These are phyloP conservation scores for Corbicula japonica DNA, from an alignment of 2,888 invertebrate species.

Conservation along the genomic window DNA sequence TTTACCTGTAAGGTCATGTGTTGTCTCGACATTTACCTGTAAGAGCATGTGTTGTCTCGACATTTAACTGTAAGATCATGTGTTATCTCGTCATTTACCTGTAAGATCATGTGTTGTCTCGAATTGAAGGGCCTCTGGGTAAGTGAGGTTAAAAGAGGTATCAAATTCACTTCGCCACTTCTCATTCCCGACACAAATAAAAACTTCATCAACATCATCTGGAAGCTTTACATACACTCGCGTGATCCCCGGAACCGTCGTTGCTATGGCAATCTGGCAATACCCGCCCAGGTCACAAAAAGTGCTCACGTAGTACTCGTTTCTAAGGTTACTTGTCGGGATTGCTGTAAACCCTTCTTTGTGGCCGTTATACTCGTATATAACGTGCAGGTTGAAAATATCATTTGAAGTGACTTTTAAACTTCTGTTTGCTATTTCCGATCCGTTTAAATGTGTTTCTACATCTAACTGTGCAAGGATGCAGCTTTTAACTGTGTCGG, in stretches of 20 bases:
- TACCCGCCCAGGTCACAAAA: conserved; percentile 59
- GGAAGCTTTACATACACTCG: conserved; percentile 48
- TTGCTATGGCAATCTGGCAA: conserved; percentile 52
- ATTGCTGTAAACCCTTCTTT: conserved; percentile 48
- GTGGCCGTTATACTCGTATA: conserved; percentile 16
- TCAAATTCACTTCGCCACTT: conserved; percentile 24
- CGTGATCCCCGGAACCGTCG: conserved; percentile 10
- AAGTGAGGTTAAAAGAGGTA: conserved; percentile 31
- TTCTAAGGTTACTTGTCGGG: conserved; percentile 20
- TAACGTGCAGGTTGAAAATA: conserved; percentile 2
- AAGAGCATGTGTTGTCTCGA: no score
- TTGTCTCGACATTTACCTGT: no score
- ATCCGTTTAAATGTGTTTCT: conserved; percentile 5
- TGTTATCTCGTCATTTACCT: conserved; percentile 36
- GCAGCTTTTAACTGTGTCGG: no score
- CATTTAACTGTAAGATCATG: no score
- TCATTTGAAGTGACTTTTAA: not conserved
- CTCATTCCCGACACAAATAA: conserved; percentile 33
- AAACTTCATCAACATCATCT: conserved; percentile 27
- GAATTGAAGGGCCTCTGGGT: conserved; percentile 45
- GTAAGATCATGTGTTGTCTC: conserved; percentile 46
- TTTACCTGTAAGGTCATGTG: no score
- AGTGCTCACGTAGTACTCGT: conserved; percentile 53
- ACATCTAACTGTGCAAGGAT: not conserved
- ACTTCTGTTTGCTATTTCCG: conserved; percentile 30